Evolutionary conservation across 2,888 invertebrate genomes (phyloP).

Genomic region (Melipona beecheii): DNA sequence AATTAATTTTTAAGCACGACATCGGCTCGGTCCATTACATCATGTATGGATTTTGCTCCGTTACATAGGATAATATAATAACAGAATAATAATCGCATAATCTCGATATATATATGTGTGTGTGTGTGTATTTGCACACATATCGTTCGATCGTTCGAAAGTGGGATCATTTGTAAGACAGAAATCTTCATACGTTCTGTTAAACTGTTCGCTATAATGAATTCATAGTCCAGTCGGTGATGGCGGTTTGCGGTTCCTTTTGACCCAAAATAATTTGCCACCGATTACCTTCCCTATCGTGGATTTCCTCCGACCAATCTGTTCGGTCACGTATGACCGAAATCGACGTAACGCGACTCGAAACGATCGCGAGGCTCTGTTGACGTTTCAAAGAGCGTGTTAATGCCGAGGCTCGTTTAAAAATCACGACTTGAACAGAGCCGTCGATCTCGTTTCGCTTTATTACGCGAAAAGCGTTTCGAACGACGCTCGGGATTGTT

Average conservation of each 20-base stretch:
- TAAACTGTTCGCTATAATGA: slow-evolving; percentile 24
- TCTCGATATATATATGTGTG: too few species aligned
- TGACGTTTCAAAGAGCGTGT: slow-evolving; percentile 1
- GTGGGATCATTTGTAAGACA: background rate
- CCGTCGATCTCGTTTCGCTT: background rate
- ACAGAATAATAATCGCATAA: too few species aligned
- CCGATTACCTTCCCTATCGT: slow-evolving; percentile 14
- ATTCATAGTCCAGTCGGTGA: slow-evolving; percentile 24
- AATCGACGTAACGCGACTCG: slow-evolving; percentile 16
- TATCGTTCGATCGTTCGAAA: background rate
- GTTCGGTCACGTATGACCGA: slow-evolving; percentile 12
- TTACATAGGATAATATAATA: background rate
- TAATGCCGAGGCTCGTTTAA: background rate
- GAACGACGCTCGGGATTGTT: background rate
- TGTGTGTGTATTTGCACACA: too few species aligned
- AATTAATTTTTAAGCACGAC: slow-evolving; percentile 21
- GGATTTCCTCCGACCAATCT: slow-evolving; percentile 14
- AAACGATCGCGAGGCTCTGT: slow-evolving; percentile 13
- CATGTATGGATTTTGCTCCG: background rate
- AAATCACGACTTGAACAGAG: background rate
- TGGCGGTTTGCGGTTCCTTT: slow-evolving; percentile 50
- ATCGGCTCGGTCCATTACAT: background rate
- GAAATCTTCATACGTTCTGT: background rate
- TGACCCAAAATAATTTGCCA: slow-evolving; percentile 32
- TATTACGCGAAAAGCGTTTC: background rate